Evolutionary conservation across 2,113 vertebrate genomes (phyloP).

Genomic region (Pelodiscus sinensis): DNA sequence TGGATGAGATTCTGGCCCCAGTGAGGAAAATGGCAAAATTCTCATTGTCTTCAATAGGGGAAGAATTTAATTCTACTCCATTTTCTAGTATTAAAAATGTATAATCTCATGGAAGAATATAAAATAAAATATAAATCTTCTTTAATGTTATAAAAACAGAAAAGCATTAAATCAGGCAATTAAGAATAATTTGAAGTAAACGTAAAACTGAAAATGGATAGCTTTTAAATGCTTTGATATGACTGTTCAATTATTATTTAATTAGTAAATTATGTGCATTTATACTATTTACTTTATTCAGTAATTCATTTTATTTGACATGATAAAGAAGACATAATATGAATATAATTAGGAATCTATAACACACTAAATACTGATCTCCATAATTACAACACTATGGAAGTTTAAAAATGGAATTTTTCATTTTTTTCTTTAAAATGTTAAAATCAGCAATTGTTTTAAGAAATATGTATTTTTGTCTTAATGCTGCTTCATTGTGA

Average conservation of each 20-base stretch:
- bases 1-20: neutral
- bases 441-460: neutral
- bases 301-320: neutral
- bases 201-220: slow-evolving; percentile 14
- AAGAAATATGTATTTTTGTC: neutral
- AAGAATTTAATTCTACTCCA: neutral
- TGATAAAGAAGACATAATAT: neutral
- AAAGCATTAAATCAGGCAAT: neutral
- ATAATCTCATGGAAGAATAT: neutral
- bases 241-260: neutral
- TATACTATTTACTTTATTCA: neutral
- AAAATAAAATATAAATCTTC: neutral
- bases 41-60: neutral
- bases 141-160: neutral
- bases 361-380: neutral
- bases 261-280: neutral
- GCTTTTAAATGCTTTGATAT: slow-evolving; percentile 12
- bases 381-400: neutral
- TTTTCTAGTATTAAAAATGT: neutral
- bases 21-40: neutral
- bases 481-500: neutral
- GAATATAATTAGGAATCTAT: neutral
- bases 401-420: neutral
- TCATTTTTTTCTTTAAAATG: neutral
- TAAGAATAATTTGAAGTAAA: slow-evolving; percentile 26